Evolutionary conservation across 2,888 invertebrate genomes (phyloP), one percentile per base, ranked within the genome.

Genomic region (Drosophila borealis): DNA sequence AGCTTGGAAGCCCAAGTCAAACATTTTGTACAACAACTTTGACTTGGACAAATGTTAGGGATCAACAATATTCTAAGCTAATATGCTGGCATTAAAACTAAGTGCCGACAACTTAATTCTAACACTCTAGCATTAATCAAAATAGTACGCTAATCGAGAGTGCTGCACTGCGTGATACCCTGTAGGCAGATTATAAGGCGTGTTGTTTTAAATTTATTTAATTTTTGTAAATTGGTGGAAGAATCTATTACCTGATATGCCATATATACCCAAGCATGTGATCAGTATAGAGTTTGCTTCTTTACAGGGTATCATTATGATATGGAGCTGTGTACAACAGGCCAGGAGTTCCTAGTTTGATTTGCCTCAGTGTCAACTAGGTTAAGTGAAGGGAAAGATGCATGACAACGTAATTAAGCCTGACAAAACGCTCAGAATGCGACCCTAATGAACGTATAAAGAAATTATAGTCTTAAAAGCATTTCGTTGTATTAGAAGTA

Each of bases 381-480:
- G 66, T 66, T 57, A 72, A 72, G 39, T 72, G 66, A 61, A 66
- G 66, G 42, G 60, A 61, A 50, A 66, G 46, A 45, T 56, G 60
- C 54, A 57, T 50, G 50, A 60, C 54, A 65, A 70, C 44, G 29
- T 1, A 53, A 75, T 71, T 73, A 56, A 21, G 46, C 34, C 21
- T 39, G n/a, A 21, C 50, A 33, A 45, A 53, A 37, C 56, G 29
- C 37, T 48, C 49, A 50, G 68, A 74, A 50, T 37, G n/a, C 21
- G 51, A 33, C 34, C 53, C 60, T 21, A 65, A 71, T 55, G 36
- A 55, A 45, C 45, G 55, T 25, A 13, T 11, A 13, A 17, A 39
- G 17, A 17, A 10, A 21, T 46, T 48, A 29, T 36, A 19, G 9
- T 14, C 6, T 37, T 54, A 21, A 65, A 54, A 66, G 41, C 54